These are phyloP conservation scores for Tamias sibiricus DNA, from an alignment of 2,113 vertebrate species.

Conservation along the genomic window DNA sequence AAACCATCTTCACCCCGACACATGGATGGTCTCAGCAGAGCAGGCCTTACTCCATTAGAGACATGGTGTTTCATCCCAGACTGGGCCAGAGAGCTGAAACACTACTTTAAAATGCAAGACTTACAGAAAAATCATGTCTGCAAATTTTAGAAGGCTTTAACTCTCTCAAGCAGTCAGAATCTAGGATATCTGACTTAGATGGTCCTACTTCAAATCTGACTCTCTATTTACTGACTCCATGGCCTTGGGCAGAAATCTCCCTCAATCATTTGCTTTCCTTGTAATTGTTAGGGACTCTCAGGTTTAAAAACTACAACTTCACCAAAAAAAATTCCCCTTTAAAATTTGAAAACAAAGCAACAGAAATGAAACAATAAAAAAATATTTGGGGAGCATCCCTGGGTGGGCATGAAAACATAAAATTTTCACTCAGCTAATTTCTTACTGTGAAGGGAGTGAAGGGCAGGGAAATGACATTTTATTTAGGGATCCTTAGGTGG, in stretches of 20 bases:
- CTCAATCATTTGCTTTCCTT: not conserved
- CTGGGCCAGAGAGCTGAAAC: not conserved
- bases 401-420: not conserved
- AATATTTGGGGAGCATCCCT: not conserved
- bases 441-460: not conserved
- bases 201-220: no score
- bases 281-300: not conserved
- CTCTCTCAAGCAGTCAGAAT: conserved; percentile 13
- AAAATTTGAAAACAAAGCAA: conserved; percentile 32
- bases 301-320: conserved; percentile 23
- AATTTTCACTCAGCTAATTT: not conserved
- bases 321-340: not conserved
- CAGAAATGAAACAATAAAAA: not conserved
- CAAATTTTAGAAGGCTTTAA: not conserved
- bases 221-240: not conserved
- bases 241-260: not conserved
- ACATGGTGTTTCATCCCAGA: not conserved
- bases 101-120: conserved; percentile 44
- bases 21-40: not conserved
- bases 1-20: not conserved
- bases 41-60: not conserved
- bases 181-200: not conserved
- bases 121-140: conserved; percentile 23
- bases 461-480: not conserved
- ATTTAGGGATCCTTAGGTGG: no score